phyloP scores from a whole-genome alignment of 1,140 invertebrate species.

The Megathymus violae region DNA sequence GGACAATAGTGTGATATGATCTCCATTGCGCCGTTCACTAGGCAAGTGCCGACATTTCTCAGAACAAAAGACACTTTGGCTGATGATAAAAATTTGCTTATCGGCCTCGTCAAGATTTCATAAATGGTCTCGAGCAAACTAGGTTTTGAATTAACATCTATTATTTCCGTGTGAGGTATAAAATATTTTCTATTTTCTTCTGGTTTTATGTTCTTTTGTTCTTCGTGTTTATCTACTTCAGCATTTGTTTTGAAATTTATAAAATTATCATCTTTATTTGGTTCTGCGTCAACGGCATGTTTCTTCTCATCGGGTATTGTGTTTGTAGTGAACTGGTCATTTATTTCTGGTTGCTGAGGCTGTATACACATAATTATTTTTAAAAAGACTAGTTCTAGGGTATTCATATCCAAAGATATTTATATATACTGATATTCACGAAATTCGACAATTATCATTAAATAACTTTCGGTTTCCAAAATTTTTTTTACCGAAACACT shows the following conservation, averaged over 20 bases:
- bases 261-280: conserved; percentile 10
- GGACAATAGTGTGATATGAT: conserved; percentile 67
- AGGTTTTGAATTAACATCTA: conserved; percentile 6
- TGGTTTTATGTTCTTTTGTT: background rate
- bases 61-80: conserved; percentile 61
- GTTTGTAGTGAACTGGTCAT: conserved; percentile 52
- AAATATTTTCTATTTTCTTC: conserved; percentile 13
- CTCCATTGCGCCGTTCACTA: conserved; percentile 74
- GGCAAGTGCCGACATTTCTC: conserved; percentile 67
- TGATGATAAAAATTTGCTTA: conserved; percentile 48
- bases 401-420: too few relatives aligned
- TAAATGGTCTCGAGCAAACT: conserved; percentile 7
- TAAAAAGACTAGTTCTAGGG: background rate
- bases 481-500: too few relatives aligned
- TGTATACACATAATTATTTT: conserved; percentile 16
- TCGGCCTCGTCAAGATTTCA: conserved; percentile 30
- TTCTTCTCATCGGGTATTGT: background rate
- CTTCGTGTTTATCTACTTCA: background rate
- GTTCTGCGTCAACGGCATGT: conserved; percentile 15
- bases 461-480: too few relatives aligned
- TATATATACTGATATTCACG: too few relatives aligned
- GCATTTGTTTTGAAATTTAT: background rate
- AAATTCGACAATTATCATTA: too few relatives aligned
- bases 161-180: background rate
- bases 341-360: conserved; percentile 60